Conservation (phyloP, 1,140 invertebrate genomes). For the Drosophila trapezifrons region DNA sequence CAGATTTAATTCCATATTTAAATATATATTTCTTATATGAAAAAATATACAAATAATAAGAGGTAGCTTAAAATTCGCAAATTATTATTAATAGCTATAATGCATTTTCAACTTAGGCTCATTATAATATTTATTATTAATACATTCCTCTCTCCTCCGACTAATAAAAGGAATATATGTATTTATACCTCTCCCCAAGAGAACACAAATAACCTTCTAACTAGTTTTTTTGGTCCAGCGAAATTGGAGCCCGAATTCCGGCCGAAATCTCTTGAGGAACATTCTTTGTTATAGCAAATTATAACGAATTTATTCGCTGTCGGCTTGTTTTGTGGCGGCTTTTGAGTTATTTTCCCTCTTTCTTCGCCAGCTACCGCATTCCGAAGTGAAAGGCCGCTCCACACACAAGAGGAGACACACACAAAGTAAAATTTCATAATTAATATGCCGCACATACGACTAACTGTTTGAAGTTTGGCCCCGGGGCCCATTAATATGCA, state of each 20-base stretch:
- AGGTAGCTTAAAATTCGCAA: no score
- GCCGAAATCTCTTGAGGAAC: neutral
- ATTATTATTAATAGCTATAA: no score
- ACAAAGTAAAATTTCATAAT: constrained; percentile 71
- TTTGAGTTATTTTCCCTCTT: constrained; percentile 39
- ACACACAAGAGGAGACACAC: constrained; percentile 19
- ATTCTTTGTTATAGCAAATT: constrained; percentile 17
- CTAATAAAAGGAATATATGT: neutral
- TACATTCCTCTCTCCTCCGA: no score
- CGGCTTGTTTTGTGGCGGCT: constrained; percentile 47
- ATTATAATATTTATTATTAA: neutral
- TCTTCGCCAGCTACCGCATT: constrained; percentile 71
- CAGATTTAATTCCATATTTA: neutral
- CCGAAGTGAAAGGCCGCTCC: constrained; percentile 71
- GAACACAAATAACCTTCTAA: neutral
- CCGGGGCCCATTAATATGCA: constrained; percentile 66
- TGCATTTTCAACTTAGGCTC: no score
- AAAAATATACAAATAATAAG: neutral
- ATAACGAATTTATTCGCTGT: constrained; percentile 27
- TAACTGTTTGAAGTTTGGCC: constrained; percentile 63
- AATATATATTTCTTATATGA: neutral
- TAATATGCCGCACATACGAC: constrained; percentile 74
- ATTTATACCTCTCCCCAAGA: neutral
- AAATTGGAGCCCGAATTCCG: neutral
- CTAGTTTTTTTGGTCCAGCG: neutral